Conservation (phyloP, 1,140 invertebrate species). For the Phymorhynchus buccinoides region DNA sequence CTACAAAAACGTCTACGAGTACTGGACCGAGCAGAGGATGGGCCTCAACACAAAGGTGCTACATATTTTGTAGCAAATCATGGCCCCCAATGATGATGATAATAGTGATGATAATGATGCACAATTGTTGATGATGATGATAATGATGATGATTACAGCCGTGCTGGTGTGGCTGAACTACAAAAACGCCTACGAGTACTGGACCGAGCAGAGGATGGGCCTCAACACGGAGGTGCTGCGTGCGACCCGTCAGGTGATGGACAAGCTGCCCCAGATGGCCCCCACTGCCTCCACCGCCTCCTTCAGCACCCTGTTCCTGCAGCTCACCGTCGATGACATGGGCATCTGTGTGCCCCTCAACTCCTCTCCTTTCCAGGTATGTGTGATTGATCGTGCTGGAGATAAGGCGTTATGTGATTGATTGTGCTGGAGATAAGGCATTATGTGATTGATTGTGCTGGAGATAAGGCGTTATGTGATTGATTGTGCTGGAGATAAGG, state of each 20-base stretch:
- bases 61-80: too few relatives aligned
- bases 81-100: too few relatives aligned
- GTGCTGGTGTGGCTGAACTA: slow-evolving; percentile 98
- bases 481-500: too few relatives aligned
- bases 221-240: slow-evolving; percentile 79
- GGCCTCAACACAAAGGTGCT: slow-evolving; percentile 77
- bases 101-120: too few relatives aligned
- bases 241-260: slow-evolving; percentile 77
- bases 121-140: too few relatives aligned
- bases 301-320: slow-evolving; percentile 91
- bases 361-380: slow-evolving; percentile 73
- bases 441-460: too few relatives aligned
- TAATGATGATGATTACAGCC: too few relatives aligned
- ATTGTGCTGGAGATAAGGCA: too few relatives aligned
- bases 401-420: too few relatives aligned
- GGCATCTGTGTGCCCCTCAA: slow-evolving; percentile 95
- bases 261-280: slow-evolving; percentile 64
- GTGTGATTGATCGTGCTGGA: background rate
- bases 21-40: slow-evolving; percentile 94
- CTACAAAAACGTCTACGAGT: slow-evolving; percentile 98
- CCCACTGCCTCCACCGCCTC: slow-evolving; percentile 68
- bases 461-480: too few relatives aligned
- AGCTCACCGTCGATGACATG: slow-evolving; percentile 96
- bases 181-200: slow-evolving; percentile 98
- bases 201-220: slow-evolving; percentile 90